These are phyloP conservation scores for Augochlora pura DNA, from an alignment of 1,140 invertebrate genomes.

Conservation along the genomic window DNA sequence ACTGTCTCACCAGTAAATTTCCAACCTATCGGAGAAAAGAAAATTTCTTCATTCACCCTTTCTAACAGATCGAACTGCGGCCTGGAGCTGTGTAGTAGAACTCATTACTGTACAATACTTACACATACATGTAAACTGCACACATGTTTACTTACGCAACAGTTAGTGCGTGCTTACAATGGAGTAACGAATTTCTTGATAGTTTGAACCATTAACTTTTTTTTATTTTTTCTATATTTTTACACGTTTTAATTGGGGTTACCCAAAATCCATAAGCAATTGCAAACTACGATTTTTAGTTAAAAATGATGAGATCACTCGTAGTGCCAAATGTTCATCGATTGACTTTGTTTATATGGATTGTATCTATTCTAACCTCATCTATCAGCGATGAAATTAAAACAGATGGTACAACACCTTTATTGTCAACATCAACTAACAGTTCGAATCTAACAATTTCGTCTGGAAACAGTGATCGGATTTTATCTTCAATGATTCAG, in stretches of 20 bases:
- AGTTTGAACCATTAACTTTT: slow-evolving; percentile 57
- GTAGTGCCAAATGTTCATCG: slow-evolving; percentile 36
- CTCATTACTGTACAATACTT: background rate
- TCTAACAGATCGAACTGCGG: no score
- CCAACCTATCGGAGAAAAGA: no score
- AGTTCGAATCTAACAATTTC: background rate
- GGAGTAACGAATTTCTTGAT: slow-evolving; percentile 47
- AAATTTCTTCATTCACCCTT: no score
- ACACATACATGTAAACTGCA: no score
- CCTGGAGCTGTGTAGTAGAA: no score
- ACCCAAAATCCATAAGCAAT: background rate
- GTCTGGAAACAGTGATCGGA: background rate
- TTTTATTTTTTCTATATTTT: slow-evolving; percentile 63
- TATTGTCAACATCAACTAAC: background rate
- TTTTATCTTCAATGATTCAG: background rate
- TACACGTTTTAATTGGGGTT: slow-evolving; percentile 40
- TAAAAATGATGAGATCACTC: slow-evolving; percentile 3
- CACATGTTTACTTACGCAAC: slow-evolving; percentile 32
- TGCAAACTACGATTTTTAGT: slow-evolving; percentile 1
- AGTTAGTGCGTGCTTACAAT: slow-evolving; percentile 48
- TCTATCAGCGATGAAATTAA: slow-evolving; percentile 43
- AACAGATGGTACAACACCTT: slow-evolving; percentile 31
- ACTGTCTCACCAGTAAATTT: no score
- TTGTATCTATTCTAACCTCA: slow-evolving; percentile 60
- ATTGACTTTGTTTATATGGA: slow-evolving; percentile 46